phyloP scores from a whole-genome alignment of 2,888 invertebrate species.

The Oligia strigilis region DNA sequence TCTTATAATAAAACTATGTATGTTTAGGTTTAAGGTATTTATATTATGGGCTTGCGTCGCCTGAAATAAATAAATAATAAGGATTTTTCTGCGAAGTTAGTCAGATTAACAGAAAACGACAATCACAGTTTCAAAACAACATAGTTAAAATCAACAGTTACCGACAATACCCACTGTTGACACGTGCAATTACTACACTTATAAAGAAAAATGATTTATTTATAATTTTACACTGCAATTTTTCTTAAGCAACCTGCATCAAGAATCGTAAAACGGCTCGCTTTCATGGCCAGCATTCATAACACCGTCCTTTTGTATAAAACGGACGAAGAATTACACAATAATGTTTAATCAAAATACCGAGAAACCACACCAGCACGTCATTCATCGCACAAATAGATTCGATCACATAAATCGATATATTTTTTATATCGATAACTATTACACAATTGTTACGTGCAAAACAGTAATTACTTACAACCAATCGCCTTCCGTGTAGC shows the following conservation, averaged over 20 bases:
- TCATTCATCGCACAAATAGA: slow-evolving; percentile 64
- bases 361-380: slow-evolving; percentile 65
- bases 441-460: slow-evolving; percentile 87
- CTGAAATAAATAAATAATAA: too few relatives aligned
- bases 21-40: too few relatives aligned
- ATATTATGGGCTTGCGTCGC: too few relatives aligned
- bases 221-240: slow-evolving; percentile 46
- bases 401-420: slow-evolving; percentile 72
- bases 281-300: slow-evolving; percentile 55
- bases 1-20: too few relatives aligned
- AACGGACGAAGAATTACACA: slow-evolving; percentile 56
- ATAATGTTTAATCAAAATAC: slow-evolving; percentile 66
- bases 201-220: slow-evolving; percentile 46
- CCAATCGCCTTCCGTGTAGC: slow-evolving; percentile 85
- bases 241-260: slow-evolving; percentile 53
- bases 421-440: slow-evolving; percentile 76
- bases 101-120: not conserved
- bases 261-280: slow-evolving; percentile 41
- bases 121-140: not conserved
- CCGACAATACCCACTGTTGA: slow-evolving; percentile 14
- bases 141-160: slow-evolving; percentile 13
- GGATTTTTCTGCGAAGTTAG: not conserved
- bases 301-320: slow-evolving; percentile 54
- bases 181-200: slow-evolving; percentile 41
- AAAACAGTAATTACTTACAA: slow-evolving; percentile 82